These are phyloP conservation scores for Chloropsis hardwickii DNA, from an alignment of 2,113 vertebrate species.

Conservation along the genomic window DNA sequence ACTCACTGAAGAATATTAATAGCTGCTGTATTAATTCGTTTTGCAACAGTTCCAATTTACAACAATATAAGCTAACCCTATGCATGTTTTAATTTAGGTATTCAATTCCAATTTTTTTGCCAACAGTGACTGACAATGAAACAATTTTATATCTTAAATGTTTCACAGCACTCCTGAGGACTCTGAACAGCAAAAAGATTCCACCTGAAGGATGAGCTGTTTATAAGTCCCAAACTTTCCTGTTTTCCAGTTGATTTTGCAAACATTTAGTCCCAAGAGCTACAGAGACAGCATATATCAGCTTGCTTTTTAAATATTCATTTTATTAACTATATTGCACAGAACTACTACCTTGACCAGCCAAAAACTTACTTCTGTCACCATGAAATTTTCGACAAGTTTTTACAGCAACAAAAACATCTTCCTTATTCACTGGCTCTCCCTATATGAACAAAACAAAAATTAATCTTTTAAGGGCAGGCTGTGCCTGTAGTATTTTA, in stretches of 20 bases:
- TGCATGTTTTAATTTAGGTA: background rate
- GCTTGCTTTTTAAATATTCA: background rate
- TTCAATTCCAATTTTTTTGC: background rate
- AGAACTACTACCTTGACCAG: background rate
- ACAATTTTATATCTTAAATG: background rate
- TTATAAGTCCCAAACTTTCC: background rate
- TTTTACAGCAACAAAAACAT: constrained; percentile 94
- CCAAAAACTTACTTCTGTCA: constrained; percentile 87
- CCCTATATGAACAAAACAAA: constrained; percentile 74
- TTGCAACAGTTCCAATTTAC: background rate
- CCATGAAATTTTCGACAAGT: constrained; percentile 92
- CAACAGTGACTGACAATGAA: background rate
- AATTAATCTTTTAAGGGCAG: background rate
- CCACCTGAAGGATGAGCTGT: background rate
- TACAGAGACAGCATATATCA: background rate
- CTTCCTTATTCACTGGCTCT: constrained; percentile 82
- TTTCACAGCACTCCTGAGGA: background rate
- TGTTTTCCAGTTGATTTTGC: background rate
- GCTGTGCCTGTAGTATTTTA: background rate
- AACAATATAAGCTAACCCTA: background rate
- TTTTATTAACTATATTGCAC: background rate
- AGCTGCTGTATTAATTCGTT: background rate
- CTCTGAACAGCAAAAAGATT: background rate
- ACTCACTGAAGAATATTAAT: background rate
- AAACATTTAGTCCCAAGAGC: background rate